Evolutionary conservation across 1,140 invertebrate species (phyloP).

Genomic region (Arctopsyche grandis): DNA sequence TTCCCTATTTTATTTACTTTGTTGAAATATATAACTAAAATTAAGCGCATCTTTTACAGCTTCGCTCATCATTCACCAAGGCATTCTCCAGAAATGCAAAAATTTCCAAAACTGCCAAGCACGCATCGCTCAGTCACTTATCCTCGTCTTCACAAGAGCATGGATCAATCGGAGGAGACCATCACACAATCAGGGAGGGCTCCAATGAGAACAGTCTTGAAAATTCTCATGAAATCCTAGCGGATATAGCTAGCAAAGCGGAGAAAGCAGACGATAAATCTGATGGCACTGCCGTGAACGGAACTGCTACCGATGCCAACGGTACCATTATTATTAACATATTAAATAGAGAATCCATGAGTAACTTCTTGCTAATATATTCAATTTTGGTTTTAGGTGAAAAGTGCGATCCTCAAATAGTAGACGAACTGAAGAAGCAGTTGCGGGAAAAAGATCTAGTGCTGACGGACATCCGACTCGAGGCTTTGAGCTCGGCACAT

Average conservation of each 20-base stretch:
- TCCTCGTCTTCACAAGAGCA: conserved; percentile 62
- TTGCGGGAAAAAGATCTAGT: conserved; percentile 95
- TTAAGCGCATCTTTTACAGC: conserved; percentile 65
- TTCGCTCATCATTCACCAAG: conserved; percentile 96
- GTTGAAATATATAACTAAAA: too few relatives aligned
- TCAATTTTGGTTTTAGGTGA: neutral
- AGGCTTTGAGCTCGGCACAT: conserved; percentile 95
- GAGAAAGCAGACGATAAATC: conserved; percentile 57
- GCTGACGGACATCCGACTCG: conserved; percentile 93
- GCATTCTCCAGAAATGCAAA: conserved; percentile 89
- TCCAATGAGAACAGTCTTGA: conserved; percentile 67
- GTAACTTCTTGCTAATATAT: too few relatives aligned
- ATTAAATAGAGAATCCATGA: too few relatives aligned
- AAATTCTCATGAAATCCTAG: conserved; percentile 63
- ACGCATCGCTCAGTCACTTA: conserved; percentile 66
- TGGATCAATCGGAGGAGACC: conserved; percentile 62
- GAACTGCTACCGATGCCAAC: conserved; percentile 40
- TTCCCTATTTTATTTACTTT: too few relatives aligned
- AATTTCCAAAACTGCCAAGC: conserved; percentile 74
- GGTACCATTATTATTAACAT: neutral
- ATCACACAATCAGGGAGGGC: conserved; percentile 64
- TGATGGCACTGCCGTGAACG: conserved; percentile 32
- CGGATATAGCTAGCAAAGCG: conserved; percentile 56
- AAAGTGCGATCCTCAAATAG: conserved; percentile 63
- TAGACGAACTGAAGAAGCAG: conserved; percentile 91